Evolutionary conservation across 2,113 vertebrate genomes (phyloP).

Genomic region (Ia io): DNA sequence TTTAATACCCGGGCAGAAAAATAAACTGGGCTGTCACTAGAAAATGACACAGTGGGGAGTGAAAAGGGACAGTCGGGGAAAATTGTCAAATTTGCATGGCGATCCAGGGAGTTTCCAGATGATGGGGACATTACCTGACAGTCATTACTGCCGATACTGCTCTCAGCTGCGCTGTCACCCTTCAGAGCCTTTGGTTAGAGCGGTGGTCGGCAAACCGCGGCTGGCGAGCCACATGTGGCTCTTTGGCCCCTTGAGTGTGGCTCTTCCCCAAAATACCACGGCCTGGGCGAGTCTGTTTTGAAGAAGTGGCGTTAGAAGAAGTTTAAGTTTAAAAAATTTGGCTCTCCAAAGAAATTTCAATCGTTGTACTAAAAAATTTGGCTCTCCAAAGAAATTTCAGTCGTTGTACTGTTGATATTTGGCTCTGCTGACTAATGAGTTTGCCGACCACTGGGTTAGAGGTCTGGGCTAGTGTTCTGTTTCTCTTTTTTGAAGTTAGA

Average conservation of each 20-base stretch:
- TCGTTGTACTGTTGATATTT: too few species aligned
- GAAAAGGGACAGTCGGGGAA: neutral
- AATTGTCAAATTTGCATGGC: neutral
- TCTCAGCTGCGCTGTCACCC: rapidly evolving
- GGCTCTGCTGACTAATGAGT: too few species aligned
- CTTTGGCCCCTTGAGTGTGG: too few species aligned
- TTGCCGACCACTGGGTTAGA: neutral
- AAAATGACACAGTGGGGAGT: neutral
- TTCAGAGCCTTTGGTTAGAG: neutral
- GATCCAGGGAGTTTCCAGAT: neutral
- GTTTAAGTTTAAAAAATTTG: too few species aligned
- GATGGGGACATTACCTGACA: neutral
- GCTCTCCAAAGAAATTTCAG: too few species aligned
- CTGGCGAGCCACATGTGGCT: too few species aligned
- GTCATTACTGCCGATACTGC: neutral
- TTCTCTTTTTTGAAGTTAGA: conserved; percentile 19
- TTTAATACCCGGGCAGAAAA: neutral
- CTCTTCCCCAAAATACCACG: too few species aligned
- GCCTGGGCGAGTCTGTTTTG: too few species aligned
- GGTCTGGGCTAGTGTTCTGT: neutral
- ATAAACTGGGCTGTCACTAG: neutral
- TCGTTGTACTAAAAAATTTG: too few species aligned
- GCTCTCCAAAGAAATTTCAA: too few species aligned
- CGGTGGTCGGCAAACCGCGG: too few species aligned
- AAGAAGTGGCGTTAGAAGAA: too few species aligned